Evolutionary conservation across 92 coral and sea anemone species (phyloP).

Genomic region (Phenganax subtilis): DNA sequence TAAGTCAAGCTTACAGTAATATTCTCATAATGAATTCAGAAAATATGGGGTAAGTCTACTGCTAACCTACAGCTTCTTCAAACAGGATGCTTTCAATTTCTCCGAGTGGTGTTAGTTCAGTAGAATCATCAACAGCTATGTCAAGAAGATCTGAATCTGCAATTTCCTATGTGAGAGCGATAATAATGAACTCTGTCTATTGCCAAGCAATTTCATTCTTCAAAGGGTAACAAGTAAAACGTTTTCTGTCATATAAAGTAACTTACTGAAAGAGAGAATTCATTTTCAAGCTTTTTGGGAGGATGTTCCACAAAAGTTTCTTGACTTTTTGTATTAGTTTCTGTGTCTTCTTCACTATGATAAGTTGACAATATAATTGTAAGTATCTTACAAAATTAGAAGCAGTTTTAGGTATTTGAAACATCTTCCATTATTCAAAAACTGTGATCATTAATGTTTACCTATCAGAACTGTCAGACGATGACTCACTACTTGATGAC

Average conservation of each 20-base stretch:
- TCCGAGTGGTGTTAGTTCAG: slow-evolving; percentile 62
- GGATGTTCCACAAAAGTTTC: no score
- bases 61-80: slow-evolving; percentile 9
- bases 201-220: not conserved
- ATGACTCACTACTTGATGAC: slow-evolving; percentile 21
- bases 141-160: slow-evolving; percentile 67
- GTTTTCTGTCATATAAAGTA: not conserved
- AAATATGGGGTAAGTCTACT: not conserved
- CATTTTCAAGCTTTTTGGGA: slow-evolving; percentile 45
- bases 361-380: no score
- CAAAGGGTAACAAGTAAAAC: not conserved
- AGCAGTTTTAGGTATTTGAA: no score
- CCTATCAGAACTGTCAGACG: slow-evolving; percentile 13
- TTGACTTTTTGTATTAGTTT: no score
- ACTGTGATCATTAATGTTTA: not conserved
- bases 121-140: slow-evolving; percentile 53
- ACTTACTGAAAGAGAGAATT: slow-evolving; percentile 57
- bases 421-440: not conserved
- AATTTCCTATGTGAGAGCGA: slow-evolving; percentile 55
- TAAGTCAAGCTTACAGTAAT: not conserved
- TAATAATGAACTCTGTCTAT: not conserved
- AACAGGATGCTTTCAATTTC: slow-evolving; percentile 63
- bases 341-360: no score
- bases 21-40: not conserved
- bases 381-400: no score